Evolutionary conservation across 2,888 invertebrate species (phyloP), one percentile per base, ranked within the genome.

Genomic region (Brachylomia viminalis): DNA sequence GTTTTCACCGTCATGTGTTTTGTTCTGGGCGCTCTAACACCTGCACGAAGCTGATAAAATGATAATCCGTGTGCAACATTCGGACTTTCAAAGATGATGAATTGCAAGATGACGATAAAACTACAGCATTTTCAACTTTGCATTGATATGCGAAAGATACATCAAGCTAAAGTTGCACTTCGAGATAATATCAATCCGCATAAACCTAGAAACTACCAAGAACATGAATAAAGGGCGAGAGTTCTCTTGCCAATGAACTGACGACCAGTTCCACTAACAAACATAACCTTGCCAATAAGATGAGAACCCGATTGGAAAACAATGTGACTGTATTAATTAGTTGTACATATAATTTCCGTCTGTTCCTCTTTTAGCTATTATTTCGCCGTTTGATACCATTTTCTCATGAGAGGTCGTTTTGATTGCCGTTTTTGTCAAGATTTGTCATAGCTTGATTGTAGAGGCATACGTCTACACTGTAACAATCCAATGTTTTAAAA

Each of bases 401-500:
- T 45, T 30, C 56, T 17, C 6, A 45, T 13, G 15, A n/a, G 6
- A n/a, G 15, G 20, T 42, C 7, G n/a, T 58, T 42, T 11, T 1
- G 47, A 15, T 56, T 78, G 30, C 52, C 23, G 17, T 42, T 79
- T 79, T 61, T 15, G 33, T 30, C 52, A 54, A 70, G 20, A 27
- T 11, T 52, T 70, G 17, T n/a, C 30, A 58, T 42, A 64, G n/a
- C 13, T 10, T n/a, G 27, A 47, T 45, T 79, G 20, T 56, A 56
- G 33, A 15, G 23, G 15, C 17, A 27, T 11, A 69, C 23, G 45
- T 71, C 15, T 52, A 27, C 23, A n/a, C 10, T 49, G 33, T 42
- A 56, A 33, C 7, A 49, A 20, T 15, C 23, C n/a, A 23, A 72
- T 65, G 71, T 82, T 80, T 62, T 52, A 69, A 78, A 67, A 74